Base-by-base conservation (phyloP, 2,113 vertebrate genomes). In the Mirounga angustirostris region DNA sequence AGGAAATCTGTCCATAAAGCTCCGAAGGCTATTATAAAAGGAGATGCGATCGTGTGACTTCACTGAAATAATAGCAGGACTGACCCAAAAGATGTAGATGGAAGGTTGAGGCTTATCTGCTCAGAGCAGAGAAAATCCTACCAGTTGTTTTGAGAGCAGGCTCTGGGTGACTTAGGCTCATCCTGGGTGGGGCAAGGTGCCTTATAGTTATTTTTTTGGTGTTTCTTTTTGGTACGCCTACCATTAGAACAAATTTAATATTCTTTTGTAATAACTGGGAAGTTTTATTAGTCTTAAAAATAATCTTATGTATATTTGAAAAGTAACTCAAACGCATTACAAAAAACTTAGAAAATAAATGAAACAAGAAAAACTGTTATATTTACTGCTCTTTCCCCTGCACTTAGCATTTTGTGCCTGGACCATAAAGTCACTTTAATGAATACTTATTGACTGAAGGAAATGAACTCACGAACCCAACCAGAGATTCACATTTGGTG, bases 361-460 rank as follows among this genome's bases (percentile, higher is more conserved):
- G 13, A 52, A 87, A 63, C 21, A 84, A 19, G 15, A 36, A 97
- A 81, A 79, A 4, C 5, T 18, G 24, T 69, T n/a, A 52, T 21
- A 43, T 65, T 36, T 15, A 43, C 28, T 86, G 18, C 6, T 67
- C 30, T 94, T 61, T 67, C 10, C 14, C 28, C 33, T 69, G 19
- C 69, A 67, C 15, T 93, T 79, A 84, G 88, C 40, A 78, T 91
- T 81, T 94, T 74, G 88, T 61, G 15, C 91, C 65, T 94, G 58
- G 52, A 40, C 56, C 59, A 52, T 85, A 82, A 94, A 93, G 52
- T 22, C 16, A 54, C 52, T 78, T 80, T 78, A 46, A 65, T 95
- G 91, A 96, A 59, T 93, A 94, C 40, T 87, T 87, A 92, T 26
- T 50, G 58, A 78, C 13, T 67, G 33, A 94, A 15, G 91, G 69